Evolutionary conservation across 2,797 vertebrate species (phyloP).

Genomic region (Amazona ochrocephala): DNA sequence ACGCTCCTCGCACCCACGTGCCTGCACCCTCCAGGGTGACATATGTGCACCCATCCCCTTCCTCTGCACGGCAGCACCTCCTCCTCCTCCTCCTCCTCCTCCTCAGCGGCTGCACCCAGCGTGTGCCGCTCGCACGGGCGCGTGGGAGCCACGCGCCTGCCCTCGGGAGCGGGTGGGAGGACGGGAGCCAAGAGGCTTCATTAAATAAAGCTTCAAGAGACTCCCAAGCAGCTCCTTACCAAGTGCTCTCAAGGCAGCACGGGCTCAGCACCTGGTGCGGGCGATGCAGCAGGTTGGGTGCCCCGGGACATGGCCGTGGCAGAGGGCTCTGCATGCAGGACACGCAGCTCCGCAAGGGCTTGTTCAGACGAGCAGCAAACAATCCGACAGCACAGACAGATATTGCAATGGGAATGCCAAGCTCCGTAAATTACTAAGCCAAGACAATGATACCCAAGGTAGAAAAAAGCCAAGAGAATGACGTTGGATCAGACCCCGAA

Average conservation of each 20-base stretch:
- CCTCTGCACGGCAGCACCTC: neutral
- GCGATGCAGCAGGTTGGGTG: neutral
- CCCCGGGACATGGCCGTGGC: fast-evolving
- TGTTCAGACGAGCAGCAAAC: neutral
- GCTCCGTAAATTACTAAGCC: neutral
- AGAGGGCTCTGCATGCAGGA: neutral
- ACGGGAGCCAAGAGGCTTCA: neutral
- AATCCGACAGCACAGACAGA: neutral
- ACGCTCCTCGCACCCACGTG: fast-evolving
- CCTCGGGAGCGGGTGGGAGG: neutral
- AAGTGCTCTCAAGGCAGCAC: neutral
- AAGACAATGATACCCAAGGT: neutral
- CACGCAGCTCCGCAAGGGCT: neutral
- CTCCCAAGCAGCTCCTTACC: neutral
- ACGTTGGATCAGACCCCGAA: neutral
- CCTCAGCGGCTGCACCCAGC: neutral
- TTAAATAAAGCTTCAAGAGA: neutral
- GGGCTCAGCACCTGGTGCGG: neutral
- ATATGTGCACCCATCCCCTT: neutral
- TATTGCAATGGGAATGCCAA: neutral
- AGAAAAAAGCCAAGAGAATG: neutral
- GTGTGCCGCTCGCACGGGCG: fast-evolving
- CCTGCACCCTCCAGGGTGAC: neutral
- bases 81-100: neutral
- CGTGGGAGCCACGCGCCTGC: neutral